Conservation (phyloP, 2,797 vertebrate species). For the Tragopan temminckii region DNA sequence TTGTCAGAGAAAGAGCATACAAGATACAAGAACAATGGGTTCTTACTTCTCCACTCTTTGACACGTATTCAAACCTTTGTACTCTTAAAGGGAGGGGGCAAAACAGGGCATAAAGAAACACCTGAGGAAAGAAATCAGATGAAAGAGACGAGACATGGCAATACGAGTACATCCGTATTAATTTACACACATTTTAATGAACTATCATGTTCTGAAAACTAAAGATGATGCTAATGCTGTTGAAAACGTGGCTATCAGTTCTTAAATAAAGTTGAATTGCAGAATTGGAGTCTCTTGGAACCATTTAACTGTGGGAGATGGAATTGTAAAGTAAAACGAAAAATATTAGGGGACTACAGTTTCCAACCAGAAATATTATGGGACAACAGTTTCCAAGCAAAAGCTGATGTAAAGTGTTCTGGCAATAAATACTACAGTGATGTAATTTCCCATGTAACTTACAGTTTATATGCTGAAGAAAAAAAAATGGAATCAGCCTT, state of each 20-base stretch:
- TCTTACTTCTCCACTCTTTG: neutral
- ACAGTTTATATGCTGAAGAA: neutral
- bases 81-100: neutral
- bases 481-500: neutral
- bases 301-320: neutral
- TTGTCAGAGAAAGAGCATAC: neutral
- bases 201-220: neutral
- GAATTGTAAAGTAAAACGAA: neutral
- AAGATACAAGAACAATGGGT: neutral
- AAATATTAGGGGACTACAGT: neutral
- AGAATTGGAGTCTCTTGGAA: neutral
- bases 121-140: neutral
- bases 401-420: neutral
- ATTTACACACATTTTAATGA: neutral
- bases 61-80: neutral
- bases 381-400: neutral
- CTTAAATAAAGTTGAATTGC: neutral
- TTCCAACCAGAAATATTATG: neutral
- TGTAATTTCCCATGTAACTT: neutral
- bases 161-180: neutral
- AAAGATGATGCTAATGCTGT: neutral
- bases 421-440: neutral
- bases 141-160: neutral
- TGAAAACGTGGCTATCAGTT: neutral
- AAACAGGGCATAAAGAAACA: neutral